Conservation (phyloP, 1,140 invertebrate genomes). For the Zaprionus ornatus region DNA sequence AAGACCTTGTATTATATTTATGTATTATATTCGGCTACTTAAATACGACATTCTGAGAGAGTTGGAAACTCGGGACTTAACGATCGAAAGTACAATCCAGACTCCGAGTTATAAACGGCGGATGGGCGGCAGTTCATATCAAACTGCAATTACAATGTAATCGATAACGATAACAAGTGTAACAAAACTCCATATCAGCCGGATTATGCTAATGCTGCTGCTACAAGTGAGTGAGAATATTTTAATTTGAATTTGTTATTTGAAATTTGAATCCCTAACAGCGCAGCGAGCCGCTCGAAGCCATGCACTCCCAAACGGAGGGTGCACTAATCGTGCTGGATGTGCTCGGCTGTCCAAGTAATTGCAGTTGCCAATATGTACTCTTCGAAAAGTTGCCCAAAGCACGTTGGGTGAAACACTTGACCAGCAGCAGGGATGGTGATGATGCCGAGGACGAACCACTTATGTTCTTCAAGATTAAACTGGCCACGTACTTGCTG, state of each 20-base stretch:
- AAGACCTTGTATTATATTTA: not conserved
- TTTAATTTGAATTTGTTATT: not conserved
- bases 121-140: slow-evolving; percentile 7
- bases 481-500: slow-evolving; percentile 86
- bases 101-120: not conserved
- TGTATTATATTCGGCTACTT: too few relatives aligned
- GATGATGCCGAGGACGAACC: slow-evolving; percentile 51
- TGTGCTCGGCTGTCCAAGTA: slow-evolving; percentile 79
- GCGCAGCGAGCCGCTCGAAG: not conserved
- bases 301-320: slow-evolving; percentile 9
- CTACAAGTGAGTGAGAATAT: slow-evolving; percentile 27
- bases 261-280: not conserved
- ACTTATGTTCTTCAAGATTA: slow-evolving; percentile 83
- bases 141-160: slow-evolving; percentile 13
- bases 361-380: slow-evolving; percentile 84
- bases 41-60: too few relatives aligned
- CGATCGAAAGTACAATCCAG: not conserved
- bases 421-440: slow-evolving; percentile 34
- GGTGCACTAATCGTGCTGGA: slow-evolving; percentile 28
- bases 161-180: slow-evolving; percentile 20
- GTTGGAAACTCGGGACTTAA: not conserved
- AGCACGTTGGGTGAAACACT: slow-evolving; percentile 84
- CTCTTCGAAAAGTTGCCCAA: slow-evolving; percentile 84
- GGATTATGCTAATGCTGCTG: slow-evolving; percentile 17
- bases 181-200: slow-evolving; percentile 14